These are phyloP conservation scores for Notothenia coriiceps DNA, from an alignment of 2,113 vertebrate species.

Conservation along the genomic window DNA sequence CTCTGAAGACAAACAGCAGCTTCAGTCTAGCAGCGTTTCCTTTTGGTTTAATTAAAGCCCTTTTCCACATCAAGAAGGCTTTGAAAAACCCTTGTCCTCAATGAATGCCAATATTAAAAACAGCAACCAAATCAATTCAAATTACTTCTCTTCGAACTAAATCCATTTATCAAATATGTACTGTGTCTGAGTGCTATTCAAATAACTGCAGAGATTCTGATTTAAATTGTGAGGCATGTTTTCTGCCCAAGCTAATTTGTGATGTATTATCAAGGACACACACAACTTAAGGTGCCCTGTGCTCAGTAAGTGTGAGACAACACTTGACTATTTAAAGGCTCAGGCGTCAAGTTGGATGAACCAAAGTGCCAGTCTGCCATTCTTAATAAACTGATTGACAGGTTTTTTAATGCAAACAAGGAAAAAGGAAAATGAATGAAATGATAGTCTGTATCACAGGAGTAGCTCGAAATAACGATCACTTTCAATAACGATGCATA, in stretches of 20 bases:
- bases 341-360: not conserved
- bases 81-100: slow-evolving; percentile 44
- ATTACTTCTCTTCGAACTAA: slow-evolving; percentile 18
- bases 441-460: too few relatives aligned
- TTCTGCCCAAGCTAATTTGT: not conserved
- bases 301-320: not conserved
- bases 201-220: slow-evolving; percentile 47
- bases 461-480: too few relatives aligned
- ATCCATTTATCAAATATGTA: slow-evolving; percentile 58
- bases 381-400: not conserved
- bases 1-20: slow-evolving; percentile 25
- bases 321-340: not conserved
- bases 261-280: not conserved
- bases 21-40: slow-evolving; percentile 14
- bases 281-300: not conserved
- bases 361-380: not conserved
- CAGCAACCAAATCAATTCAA: slow-evolving; percentile 26
- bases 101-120: slow-evolving; percentile 35
- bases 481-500: too few relatives aligned
- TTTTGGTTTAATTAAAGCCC: slow-evolving; percentile 58
- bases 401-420: not conserved
- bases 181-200: slow-evolving; percentile 42
- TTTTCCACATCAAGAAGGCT: slow-evolving; percentile 41
- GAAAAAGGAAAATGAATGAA: too few relatives aligned
- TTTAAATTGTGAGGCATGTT: slow-evolving; percentile 54